phyloP scores from a whole-genome alignment of 2,797 vertebrate genomes.

The Sebastes matsubarae region DNA sequence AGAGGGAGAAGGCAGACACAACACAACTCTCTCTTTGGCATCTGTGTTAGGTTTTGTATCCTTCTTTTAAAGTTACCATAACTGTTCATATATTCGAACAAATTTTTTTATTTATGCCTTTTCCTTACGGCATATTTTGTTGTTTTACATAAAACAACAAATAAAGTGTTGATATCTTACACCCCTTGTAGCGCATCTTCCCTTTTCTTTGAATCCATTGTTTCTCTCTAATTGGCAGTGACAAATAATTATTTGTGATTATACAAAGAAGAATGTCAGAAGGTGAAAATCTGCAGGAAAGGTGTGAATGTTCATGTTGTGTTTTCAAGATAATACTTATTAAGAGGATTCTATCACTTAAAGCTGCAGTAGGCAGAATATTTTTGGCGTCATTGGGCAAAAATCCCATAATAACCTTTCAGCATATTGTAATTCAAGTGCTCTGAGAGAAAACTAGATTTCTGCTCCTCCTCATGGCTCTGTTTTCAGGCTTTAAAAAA shows the following conservation, averaged over 20 bases:
- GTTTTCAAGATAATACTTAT: neutral
- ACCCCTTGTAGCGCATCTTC: neutral
- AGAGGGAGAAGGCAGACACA: neutral
- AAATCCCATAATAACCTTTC: too few species aligned
- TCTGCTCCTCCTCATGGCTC: too few species aligned
- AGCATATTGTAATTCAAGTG: too few species aligned
- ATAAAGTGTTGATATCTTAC: neutral
- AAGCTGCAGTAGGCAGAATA: too few species aligned
- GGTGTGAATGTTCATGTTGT: neutral
- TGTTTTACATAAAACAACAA: neutral
- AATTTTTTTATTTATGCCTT: neutral
- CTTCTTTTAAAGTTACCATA: neutral
- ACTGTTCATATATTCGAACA: neutral
- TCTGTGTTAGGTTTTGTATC: neutral
- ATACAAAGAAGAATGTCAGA: neutral
- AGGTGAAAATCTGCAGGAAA: neutral
- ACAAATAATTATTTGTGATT: neutral
- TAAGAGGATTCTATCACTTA: neutral
- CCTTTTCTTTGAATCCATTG: neutral
- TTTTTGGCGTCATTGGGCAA: too few species aligned
- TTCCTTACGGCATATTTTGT: neutral
- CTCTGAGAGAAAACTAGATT: too few species aligned
- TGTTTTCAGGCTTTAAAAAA: too few species aligned
- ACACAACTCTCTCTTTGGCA: neutral
- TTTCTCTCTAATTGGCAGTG: neutral